These are phyloP conservation scores for Amphipoea lucens DNA, from an alignment of 2,888 invertebrate genomes.

Conservation along the genomic window DNA sequence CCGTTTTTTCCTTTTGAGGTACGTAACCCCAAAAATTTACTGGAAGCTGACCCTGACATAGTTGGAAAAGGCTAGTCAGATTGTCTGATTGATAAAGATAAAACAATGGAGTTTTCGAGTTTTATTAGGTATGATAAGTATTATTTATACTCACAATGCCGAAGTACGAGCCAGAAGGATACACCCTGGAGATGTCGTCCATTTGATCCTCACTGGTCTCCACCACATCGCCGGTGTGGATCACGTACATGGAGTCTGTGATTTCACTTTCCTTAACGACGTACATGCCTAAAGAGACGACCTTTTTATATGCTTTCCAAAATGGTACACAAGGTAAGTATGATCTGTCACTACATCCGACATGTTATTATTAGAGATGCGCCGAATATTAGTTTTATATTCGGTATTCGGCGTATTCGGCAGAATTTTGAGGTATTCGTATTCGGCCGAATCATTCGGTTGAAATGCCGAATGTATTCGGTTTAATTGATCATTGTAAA, in stretches of 20 bases:
- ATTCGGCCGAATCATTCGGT: no score
- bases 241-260: conserved; percentile 83
- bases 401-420: no score
- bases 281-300: conserved; percentile 75
- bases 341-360: not conserved
- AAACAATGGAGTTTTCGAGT: not conserved
- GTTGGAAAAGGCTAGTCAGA: not conserved
- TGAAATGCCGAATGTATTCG: no score
- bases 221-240: conserved; percentile 80
- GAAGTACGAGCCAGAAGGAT: conserved; percentile 75
- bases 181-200: conserved; percentile 62
- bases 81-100: no score
- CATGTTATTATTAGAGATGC: not conserved
- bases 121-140: not conserved
- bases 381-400: no score
- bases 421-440: no score
- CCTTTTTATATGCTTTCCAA: not conserved
- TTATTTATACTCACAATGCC: conserved; percentile 74
- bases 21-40: not conserved
- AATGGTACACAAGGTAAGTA: not conserved
- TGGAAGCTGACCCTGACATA: not conserved
- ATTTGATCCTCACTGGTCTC: conserved; percentile 68
- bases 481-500: no score
- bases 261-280: conserved; percentile 83
- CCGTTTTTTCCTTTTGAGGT: not conserved